Base-by-base conservation (phyloP, 2,797 vertebrate genomes). In the Gambelia wislizenii region DNA sequence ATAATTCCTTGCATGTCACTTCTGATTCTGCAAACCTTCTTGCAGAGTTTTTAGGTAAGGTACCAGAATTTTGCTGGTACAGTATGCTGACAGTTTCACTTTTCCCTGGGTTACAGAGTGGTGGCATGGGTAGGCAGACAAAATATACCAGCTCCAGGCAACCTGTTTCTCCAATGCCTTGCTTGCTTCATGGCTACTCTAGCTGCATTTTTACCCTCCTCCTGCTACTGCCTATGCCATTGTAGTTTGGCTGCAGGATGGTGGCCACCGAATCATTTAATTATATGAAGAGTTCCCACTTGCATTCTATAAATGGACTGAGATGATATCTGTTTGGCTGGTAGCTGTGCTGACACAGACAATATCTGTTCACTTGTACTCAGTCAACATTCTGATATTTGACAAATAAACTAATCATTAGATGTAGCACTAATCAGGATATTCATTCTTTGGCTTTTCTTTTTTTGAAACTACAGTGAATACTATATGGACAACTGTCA, bases 371-470 rank as follows among this genome's bases (percentile, higher is more conserved):
- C 89, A 39, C 83, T 91, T 91, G 83, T 70, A 47, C 86, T 93
- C 86, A 39, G 91, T 33, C 91, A 91, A 88, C 33, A 27, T 87
- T 90, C n/a, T 49, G 90, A 84, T 87, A 87, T 89, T 94, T 1
- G 42, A 67, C 83, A 92, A 84, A 93, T 94, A 67, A 85, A 78
- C 3, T 89, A 93, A 92, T 91, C 91, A 81, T 93, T 92, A 86
- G 91, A 90, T 91, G 61, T 82, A 69, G 36, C 49, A 36, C 89
- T 67, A 80, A 92, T 95, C 94, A 91, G 47, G 95, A 94, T 92
- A 89, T 92, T 95, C 89, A 92, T 95, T 89, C n/a, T 87, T 92
- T 93, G 87, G 82, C 80, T 94, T 93, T 84, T 90, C 93, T 85
- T n/a, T 90, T 93, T 85, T n/a, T 94, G 77, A 0, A 30, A 87